Percentiles rank a stretch among this genome's conserved stretches.
Evolutionary conservation across 2,888 invertebrate species (phyloP).

Genomic region (Mimachlamys varia): DNA sequence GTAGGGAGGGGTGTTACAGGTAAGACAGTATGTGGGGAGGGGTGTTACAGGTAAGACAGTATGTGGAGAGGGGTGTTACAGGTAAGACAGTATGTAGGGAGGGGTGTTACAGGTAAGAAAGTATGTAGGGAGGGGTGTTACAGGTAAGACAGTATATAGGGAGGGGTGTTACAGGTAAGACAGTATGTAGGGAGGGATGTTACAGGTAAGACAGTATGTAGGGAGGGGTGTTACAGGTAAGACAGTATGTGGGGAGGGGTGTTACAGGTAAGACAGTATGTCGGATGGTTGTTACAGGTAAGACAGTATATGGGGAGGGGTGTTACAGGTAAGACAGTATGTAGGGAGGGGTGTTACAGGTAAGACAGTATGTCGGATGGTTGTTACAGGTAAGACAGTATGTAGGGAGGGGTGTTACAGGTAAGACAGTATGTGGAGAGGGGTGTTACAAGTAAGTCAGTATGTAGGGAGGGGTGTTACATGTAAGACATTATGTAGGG

Average conservation of each 20-base stretch:
- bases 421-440: too few species aligned
- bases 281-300: background rate
- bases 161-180: background rate
- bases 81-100: background rate
- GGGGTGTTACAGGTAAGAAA: background rate
- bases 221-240: background rate
- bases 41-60: background rate
- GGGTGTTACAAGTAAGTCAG: background rate
- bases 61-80: background rate
- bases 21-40: background rate
- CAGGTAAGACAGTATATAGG: background rate
- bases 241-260: background rate
- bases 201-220: background rate
- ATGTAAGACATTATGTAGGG: background rate
- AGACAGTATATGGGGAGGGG: background rate
- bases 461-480: background rate
- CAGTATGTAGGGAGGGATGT: background rate
- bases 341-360: background rate
- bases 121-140: background rate
- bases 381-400: background rate
- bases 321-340: background rate
- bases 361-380: background rate
- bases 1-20: background rate
- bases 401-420: background rate
- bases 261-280: background rate